Base-by-base conservation (phyloP, 2,797 vertebrate genomes). In the Tarsius wallacei region DNA sequence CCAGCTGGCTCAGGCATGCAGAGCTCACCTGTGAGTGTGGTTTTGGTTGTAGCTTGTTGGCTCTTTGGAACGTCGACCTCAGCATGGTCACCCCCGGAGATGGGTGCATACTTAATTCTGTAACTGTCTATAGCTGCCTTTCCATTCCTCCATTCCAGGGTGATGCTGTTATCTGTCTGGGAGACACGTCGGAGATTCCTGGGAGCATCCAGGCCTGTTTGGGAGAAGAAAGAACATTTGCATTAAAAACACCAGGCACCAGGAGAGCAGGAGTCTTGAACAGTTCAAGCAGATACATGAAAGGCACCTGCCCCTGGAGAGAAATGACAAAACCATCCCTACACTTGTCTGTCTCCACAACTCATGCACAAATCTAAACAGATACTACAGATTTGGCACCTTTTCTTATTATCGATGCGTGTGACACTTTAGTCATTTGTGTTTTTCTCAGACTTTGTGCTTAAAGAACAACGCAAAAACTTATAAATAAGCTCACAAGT, bases 101-200 rank as follows among this genome's bases (percentile, higher is more conserved):
- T 99, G 64, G 99, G 99, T 33, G 99, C 99, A 0, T 99, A 99
- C 97, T 99, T 99, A 93, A 99, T 99, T 74, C 99, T 99, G 90
- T 99, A 99, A 96, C 96, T 99, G 87, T 99, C 99, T 0, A 99
- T 98, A 0, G 98, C 97, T 2, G 99, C 99, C 2, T 97, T 98
- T 97, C 99, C 99, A 97, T 99, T 99, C 97, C 97, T 99, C 99
- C 99, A 99, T 96, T 99, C 99, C 84, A 99, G 98, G 42, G 99
- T 99, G 97, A 99, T 99, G 97, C 99, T 99, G 88, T 87, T 99
- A 3, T 99, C 99, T 0, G 99, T 99, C 98, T 99, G 99, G 28
- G 99, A 99, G 89, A 99, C 96, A 0, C 98, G 98, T 81, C 99
- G 99, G 96, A 99, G 99, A 89, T 99, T 99, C 93, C 98, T 99